Evolutionary conservation across 2,888 invertebrate genomes (phyloP).

Genomic region (Muscina levida): DNA sequence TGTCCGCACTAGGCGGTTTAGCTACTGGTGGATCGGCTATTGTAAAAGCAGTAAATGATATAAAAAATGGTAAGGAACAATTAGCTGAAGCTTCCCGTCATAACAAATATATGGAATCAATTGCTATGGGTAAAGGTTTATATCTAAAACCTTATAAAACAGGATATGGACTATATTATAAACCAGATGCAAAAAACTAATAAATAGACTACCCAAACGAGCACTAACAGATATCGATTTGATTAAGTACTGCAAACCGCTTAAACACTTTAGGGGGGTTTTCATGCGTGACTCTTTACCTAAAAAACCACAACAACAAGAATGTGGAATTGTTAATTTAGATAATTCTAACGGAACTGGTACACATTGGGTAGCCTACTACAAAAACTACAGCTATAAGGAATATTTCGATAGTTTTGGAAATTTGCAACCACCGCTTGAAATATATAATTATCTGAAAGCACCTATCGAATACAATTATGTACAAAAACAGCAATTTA

Average conservation of each 20-base stretch:
- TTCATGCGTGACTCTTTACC: slow-evolving; percentile 59
- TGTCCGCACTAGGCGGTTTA: slow-evolving; percentile 68
- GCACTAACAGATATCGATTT: slow-evolving; percentile 70
- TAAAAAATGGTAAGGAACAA: slow-evolving; percentile 69
- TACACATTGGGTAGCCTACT: slow-evolving; percentile 77
- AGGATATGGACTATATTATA: slow-evolving; percentile 54
- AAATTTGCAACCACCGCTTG: slow-evolving; percentile 72
- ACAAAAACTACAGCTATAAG: slow-evolving; percentile 70
- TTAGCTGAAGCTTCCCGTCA: slow-evolving; percentile 59
- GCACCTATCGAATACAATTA: slow-evolving; percentile 70
- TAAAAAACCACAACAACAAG: slow-evolving; percentile 28
- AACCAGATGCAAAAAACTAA: slow-evolving; percentile 68
- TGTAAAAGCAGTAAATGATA: slow-evolving; percentile 73
- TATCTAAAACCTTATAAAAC: slow-evolving; percentile 70
- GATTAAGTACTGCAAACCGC: slow-evolving; percentile 69
- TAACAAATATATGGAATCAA: slow-evolving; percentile 33
- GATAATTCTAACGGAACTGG: slow-evolving; percentile 56
- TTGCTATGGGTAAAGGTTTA: slow-evolving; percentile 36
- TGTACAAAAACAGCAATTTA: slow-evolving; percentile 69
- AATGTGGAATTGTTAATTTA: slow-evolving; percentile 52
- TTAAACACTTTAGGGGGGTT: slow-evolving; percentile 73
- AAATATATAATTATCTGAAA: slow-evolving; percentile 70
- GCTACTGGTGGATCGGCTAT: slow-evolving; percentile 75
- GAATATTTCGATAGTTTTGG: slow-evolving; percentile 77
- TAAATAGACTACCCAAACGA: slow-evolving; percentile 68